Percentiles rank a stretch among this genome's conserved stretches.
These are phyloP conservation scores for Aquatica leii DNA, from an alignment of 2,888 invertebrate genomes.

Conservation along the genomic window DNA sequence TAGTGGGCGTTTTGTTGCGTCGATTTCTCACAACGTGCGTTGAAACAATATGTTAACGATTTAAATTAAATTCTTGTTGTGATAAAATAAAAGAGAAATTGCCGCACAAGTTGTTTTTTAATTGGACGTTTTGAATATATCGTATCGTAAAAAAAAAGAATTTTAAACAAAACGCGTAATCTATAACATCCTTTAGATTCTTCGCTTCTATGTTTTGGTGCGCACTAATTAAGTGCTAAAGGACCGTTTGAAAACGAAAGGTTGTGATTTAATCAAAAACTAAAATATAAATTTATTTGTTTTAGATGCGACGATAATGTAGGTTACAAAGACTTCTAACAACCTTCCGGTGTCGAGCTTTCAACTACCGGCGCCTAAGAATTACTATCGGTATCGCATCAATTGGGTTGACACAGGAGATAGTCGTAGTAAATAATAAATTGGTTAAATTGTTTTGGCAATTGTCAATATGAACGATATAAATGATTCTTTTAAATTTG, in stretches of 20 bases:
- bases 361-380: slow-evolving; percentile 49
- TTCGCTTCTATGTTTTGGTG: slow-evolving; percentile 29
- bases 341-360: slow-evolving; percentile 48
- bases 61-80: slow-evolving; percentile 8
- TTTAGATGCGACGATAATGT: slow-evolving; percentile 48
- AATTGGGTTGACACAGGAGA: too few species aligned
- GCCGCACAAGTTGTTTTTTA: slow-evolving; percentile 23
- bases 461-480: slow-evolving; percentile 26
- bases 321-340: slow-evolving; percentile 50
- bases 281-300: slow-evolving; percentile 37
- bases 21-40: slow-evolving; percentile 29
- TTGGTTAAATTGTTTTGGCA: neutral
- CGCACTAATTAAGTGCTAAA: slow-evolving; percentile 50
- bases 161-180: slow-evolving; percentile 23
- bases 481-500: slow-evolving; percentile 45
- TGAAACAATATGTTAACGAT: slow-evolving; percentile 29
- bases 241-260: slow-evolving; percentile 33
- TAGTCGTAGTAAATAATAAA: neutral
- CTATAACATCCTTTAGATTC: slow-evolving; percentile 22
- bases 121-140: too few species aligned
- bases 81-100: slow-evolving; percentile 11
- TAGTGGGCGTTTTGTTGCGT: slow-evolving; percentile 33
- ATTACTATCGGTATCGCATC: slow-evolving; percentile 49
- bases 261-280: slow-evolving; percentile 36
- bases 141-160: slow-evolving; percentile 15